Conservation (phyloP, 2,797 vertebrate genomes). For the Neolamprologus multifasciatus region DNA sequence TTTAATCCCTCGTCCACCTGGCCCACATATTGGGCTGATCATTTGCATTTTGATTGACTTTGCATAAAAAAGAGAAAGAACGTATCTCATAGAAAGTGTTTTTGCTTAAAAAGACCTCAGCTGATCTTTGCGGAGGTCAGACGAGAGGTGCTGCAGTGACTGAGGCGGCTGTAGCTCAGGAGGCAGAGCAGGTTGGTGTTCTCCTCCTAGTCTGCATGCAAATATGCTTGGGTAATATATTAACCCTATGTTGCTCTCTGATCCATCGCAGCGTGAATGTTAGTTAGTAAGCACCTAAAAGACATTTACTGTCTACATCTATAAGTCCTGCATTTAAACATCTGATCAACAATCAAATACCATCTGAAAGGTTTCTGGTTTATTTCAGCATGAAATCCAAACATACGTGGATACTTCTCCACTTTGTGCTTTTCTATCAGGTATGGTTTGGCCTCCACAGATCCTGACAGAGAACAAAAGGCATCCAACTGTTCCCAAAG, state of each 20-base stretch:
- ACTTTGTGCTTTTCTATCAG: background rate
- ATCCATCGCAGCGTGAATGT: background rate
- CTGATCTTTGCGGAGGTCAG: background rate
- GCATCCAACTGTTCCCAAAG: background rate
- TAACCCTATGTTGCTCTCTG: rapidly evolving
- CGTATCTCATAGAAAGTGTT: background rate
- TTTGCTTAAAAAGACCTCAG: background rate
- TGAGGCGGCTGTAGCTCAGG: background rate
- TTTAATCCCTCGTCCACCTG: background rate
- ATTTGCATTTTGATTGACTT: background rate
- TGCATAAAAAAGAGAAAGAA: background rate
- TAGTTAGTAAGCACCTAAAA: background rate
- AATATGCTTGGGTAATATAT: background rate
- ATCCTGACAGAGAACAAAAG: background rate
- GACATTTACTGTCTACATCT: background rate
- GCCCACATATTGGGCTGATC: background rate
- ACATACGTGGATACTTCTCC: rapidly evolving
- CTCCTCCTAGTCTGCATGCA: background rate
- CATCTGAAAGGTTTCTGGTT: background rate
- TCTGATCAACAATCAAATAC: background rate
- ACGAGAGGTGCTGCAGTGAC: background rate
- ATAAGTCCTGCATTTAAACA: background rate
- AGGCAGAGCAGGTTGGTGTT: background rate
- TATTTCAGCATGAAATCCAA: background rate
- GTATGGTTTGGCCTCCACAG: background rate